A percentile compares a stretch with the other conserved stretches of the same genome.
These are phyloP conservation scores for Drosophila stalkeri DNA, from an alignment of 2,888 invertebrate species.

Conservation along the genomic window DNA sequence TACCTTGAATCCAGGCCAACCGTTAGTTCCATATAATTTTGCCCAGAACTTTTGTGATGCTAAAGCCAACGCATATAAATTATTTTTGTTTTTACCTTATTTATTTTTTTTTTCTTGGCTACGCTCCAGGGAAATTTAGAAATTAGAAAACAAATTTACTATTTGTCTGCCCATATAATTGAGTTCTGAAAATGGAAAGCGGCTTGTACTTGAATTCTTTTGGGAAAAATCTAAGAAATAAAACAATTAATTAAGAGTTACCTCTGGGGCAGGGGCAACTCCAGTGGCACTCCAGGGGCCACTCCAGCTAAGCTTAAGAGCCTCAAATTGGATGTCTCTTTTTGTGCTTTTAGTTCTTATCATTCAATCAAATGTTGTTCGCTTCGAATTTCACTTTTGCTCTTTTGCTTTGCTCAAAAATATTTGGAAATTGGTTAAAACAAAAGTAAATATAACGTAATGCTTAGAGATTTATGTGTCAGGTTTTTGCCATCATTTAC, in stretches of 20 bases:
- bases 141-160: slow-evolving; percentile 42
- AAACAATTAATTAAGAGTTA: slow-evolving; percentile 14
- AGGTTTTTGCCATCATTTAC: slow-evolving; percentile 43
- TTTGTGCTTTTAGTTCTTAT: slow-evolving; percentile 22
- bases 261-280: neutral
- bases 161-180: slow-evolving; percentile 21
- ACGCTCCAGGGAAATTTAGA: slow-evolving; percentile 47
- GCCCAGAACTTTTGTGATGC: slow-evolving; percentile 35
- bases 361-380: slow-evolving; percentile 4
- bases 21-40: slow-evolving; percentile 64
- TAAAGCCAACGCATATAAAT: slow-evolving; percentile 13
- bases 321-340: neutral
- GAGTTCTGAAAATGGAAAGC: slow-evolving; percentile 58
- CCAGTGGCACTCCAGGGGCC: neutral
- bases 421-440: slow-evolving; percentile 34
- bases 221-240: neutral
- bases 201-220: slow-evolving; percentile 52
- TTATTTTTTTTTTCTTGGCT: slow-evolving; percentile 23
- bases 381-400: slow-evolving; percentile 48
- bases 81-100: neutral
- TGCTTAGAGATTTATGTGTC: slow-evolving; percentile 31
- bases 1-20: slow-evolving; percentile 51
- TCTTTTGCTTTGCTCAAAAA: neutral
- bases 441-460: slow-evolving; percentile 23
- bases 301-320: neutral